A percentile compares a stretch with the other conserved stretches of the same genome.
Conservation (phyloP, 2,797 vertebrate genomes). For the Chlorospingus flavigularis region DNA sequence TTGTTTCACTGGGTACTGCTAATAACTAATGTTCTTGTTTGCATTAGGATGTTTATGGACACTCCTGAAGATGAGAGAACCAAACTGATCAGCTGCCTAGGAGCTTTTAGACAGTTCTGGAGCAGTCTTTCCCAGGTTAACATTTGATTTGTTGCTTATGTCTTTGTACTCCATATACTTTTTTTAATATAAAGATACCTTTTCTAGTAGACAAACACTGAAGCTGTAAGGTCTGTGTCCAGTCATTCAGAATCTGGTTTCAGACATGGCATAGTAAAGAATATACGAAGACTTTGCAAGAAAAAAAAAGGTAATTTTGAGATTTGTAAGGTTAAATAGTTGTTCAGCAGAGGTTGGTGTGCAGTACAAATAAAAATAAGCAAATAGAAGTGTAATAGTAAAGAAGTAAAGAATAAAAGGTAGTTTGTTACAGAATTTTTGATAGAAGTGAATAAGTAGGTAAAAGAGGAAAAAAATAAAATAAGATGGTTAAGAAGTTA, state of each 20-base stretch:
- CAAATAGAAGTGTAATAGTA: neutral
- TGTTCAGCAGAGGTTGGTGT: neutral
- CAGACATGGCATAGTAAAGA: fast-evolving
- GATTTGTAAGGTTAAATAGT: neutral
- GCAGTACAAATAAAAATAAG: neutral
- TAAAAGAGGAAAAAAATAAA: neutral
- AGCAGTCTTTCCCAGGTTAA: conserved; percentile 90
- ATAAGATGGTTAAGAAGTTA: neutral
- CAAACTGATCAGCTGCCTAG: conserved; percentile 93
- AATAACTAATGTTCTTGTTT: conserved; percentile 22
- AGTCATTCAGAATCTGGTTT: neutral
- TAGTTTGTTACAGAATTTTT: neutral
- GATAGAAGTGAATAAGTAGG: neutral
- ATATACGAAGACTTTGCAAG: neutral
- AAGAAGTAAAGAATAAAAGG: neutral
- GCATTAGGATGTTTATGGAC: conserved; percentile 94
- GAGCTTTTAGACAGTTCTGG: conserved; percentile 95
- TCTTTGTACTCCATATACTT: neutral
- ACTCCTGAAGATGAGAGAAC: conserved; percentile 94
- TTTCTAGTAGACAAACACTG: neutral
- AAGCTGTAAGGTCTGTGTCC: neutral
- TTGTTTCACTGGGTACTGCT: neutral
- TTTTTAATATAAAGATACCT: neutral
- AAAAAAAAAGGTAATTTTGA: neutral
- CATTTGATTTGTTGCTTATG: neutral